These are phyloP conservation scores for Leptinotarsa tumamoca DNA, from an alignment of 2,888 invertebrate genomes.

Conservation along the genomic window DNA sequence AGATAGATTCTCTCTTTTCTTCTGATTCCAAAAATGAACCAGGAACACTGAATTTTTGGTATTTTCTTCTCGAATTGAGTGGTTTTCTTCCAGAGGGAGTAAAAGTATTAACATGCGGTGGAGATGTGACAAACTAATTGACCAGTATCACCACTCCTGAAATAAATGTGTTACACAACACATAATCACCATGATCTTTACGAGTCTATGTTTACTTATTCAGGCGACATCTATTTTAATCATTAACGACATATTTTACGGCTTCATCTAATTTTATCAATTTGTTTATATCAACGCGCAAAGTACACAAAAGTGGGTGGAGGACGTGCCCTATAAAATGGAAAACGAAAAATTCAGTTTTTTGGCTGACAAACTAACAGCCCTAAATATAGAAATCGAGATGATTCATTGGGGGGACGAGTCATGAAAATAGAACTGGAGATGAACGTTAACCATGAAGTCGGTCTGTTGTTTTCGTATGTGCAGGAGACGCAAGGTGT, in stretches of 20 bases:
- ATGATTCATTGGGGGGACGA: conserved; percentile 37
- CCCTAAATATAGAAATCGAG: conserved; percentile 12
- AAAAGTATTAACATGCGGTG: background rate
- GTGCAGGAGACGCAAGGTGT: conserved; percentile 27
- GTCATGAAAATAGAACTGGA: conserved; percentile 27
- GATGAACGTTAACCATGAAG: background rate
- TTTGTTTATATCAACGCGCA: conserved; percentile 31
- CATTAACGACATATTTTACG: conserved; percentile 35
- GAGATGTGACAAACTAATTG: too few species aligned
- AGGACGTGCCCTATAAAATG: conserved; percentile 20
- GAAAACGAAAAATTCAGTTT: conserved; percentile 14
- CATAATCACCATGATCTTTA: conserved; percentile 1
- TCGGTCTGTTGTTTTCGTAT: conserved; percentile 17
- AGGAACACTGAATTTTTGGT: too few species aligned
- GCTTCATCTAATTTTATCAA: conserved; percentile 36
- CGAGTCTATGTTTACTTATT: conserved; percentile 2
- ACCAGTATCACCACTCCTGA: background rate
- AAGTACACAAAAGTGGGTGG: conserved; percentile 15
- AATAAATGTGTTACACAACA: conserved; percentile 10
- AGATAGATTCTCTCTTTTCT: too few species aligned
- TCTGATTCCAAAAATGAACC: too few species aligned
- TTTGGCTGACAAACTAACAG: conserved; percentile 22
- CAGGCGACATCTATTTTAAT: conserved; percentile 25
- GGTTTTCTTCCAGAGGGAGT: background rate
- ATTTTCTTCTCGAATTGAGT: too few species aligned